A percentile compares a stretch with the other conserved stretches of the same genome.
These are phyloP conservation scores for Chloropsis hardwickii DNA, from an alignment of 2,113 vertebrate genomes.

Conservation along the genomic window DNA sequence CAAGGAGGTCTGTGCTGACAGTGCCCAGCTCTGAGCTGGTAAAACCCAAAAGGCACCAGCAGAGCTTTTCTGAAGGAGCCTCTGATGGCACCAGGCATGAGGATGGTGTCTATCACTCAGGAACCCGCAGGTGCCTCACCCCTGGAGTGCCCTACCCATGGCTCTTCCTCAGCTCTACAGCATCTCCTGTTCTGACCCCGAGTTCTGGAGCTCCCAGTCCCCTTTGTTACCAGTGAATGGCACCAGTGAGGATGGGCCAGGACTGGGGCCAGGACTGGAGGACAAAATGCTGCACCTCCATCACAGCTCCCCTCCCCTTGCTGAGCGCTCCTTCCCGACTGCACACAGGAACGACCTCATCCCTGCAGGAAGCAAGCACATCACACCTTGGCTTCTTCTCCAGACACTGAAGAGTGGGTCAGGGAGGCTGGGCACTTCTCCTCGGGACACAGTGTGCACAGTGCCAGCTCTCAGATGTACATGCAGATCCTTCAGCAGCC, in stretches of 20 bases:
- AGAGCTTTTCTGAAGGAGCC: not conserved
- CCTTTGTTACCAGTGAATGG: fast-evolving
- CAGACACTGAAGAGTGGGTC: not conserved
- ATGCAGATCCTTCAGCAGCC: not conserved
- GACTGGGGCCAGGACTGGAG: not conserved
- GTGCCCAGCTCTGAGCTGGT: not conserved
- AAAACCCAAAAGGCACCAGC: not conserved
- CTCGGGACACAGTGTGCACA: not conserved
- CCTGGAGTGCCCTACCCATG: not conserved
- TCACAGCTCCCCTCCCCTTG: not conserved
- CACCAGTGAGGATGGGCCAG: not conserved
- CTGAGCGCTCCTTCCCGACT: not conserved
- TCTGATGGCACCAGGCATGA: not conserved
- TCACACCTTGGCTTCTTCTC: not conserved
- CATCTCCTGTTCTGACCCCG: not conserved
- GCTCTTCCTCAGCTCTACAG: not conserved
- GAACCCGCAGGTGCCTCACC: not conserved
- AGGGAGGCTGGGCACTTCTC: not conserved
- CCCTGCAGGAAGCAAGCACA: not conserved
- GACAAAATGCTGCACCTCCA: not conserved
- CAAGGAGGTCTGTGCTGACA: not conserved
- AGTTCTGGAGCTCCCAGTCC: fast-evolving
- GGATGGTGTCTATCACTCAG: fast-evolving
- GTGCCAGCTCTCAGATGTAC: not conserved
- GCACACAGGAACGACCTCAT: not conserved